Evolutionary conservation across 1,140 invertebrate genomes (phyloP).

Genomic region (Dendrolimus kikuchii): DNA sequence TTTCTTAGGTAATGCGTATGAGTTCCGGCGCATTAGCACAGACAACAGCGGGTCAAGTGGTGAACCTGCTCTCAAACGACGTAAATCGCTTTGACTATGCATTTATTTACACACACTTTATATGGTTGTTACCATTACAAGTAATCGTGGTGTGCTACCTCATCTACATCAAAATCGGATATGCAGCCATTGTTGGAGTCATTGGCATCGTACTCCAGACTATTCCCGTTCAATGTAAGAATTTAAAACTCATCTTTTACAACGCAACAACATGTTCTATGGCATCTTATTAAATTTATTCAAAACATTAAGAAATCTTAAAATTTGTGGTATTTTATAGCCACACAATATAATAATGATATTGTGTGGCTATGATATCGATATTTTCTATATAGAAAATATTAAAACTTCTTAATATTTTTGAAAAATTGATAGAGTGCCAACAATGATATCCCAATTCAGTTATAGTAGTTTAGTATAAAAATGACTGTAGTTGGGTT

Average conservation of each 20-base stretch:
- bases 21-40: constrained; percentile 79
- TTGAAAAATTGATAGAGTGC: too few relatives aligned
- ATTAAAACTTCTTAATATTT: too few relatives aligned
- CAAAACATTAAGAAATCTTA: too few relatives aligned
- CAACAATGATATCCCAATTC: too few relatives aligned
- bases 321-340: too few relatives aligned
- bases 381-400: too few relatives aligned
- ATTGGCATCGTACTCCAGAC: constrained; percentile 75
- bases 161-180: constrained; percentile 81
- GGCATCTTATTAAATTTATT: too few relatives aligned
- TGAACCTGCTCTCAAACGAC: constrained; percentile 91
- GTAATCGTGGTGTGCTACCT: constrained; percentile 77
- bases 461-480: too few relatives aligned
- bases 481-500: too few relatives aligned
- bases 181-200: constrained; percentile 82
- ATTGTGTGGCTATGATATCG: too few relatives aligned
- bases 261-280: not conserved
- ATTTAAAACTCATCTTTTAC: constrained; percentile 9
- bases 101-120: constrained; percentile 76
- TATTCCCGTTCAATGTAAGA: constrained; percentile 78
- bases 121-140: constrained; percentile 84
- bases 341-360: too few relatives aligned
- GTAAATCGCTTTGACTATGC: constrained; percentile 79
- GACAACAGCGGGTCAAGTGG: constrained; percentile 86
- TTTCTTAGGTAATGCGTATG: constrained; percentile 72